Conservation (phyloP, 2,797 vertebrate species). For the Garrulus glandarius region DNA sequence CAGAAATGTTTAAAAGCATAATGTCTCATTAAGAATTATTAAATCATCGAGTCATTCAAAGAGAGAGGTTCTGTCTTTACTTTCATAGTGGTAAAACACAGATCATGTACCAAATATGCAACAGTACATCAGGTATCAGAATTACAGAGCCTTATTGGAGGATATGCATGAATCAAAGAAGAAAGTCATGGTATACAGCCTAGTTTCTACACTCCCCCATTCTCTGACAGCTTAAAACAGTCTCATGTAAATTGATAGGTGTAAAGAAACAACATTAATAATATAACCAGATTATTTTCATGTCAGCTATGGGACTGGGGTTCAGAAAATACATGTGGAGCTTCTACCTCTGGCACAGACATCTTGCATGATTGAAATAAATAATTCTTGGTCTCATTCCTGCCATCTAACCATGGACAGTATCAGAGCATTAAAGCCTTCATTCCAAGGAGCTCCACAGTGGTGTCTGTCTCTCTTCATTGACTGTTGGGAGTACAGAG, state of each 20-base stretch:
- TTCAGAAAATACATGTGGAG: background rate
- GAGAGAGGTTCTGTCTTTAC: slow-evolving; percentile 5
- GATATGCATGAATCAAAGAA: background rate
- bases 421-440: background rate
- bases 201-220: background rate
- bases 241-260: background rate
- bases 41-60: background rate
- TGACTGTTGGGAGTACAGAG: background rate
- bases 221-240: background rate
- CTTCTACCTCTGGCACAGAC: background rate
- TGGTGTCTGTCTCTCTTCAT: background rate
- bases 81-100: background rate
- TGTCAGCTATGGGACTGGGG: background rate
- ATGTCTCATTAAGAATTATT: slow-evolving; percentile 63
- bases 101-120: background rate
- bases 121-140: background rate
- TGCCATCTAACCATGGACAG: background rate
- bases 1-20: slow-evolving; percentile 57
- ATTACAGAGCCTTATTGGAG: slow-evolving; percentile 9
- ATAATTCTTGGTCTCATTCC: background rate
- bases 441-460: background rate
- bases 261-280: background rate
- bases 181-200: background rate
- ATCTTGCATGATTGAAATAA: background rate
- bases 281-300: background rate